Base-by-base conservation (phyloP, 2,797 vertebrate genomes). In the Molossus alvarezi region DNA sequence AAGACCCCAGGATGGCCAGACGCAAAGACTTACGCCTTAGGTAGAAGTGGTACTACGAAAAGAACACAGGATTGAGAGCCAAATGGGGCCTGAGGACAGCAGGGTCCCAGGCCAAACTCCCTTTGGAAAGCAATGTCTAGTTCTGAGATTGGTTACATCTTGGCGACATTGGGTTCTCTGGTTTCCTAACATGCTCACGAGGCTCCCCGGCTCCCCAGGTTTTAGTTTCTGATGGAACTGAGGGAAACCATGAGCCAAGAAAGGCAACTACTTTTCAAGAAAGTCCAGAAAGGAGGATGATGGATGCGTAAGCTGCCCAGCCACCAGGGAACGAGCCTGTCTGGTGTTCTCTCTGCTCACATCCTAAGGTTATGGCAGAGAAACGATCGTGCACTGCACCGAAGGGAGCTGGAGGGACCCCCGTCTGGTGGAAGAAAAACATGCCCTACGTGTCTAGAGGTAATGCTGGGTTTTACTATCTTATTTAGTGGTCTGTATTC, bases 191-290 rank as follows among this genome's bases (percentile, higher is more conserved):
- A 58, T 82, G 45, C 15, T 87, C 53, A 29, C 45, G 27, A 84
- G 75, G 29, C 9, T 82, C 86, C 37, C 48, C 96, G 76, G 62
- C 84, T 69, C 93, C 94, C 83, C 88, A 75, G 51, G 41, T 62
- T 94, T 93, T 37, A 71, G 62, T 86, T 94, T 90, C 64, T 45
- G 51, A 86, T 75, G 45, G 11, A 96, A 80, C 1, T 76, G 55
- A 64, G 51, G 82, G 67, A 95, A 95, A 88, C 53, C 51, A 85
- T 37, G 27, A 75, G 58, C 64, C 80, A 77, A 12, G 9, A 94
- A 90, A 58, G 73, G 48, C 67, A 73, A 94, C 18, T 73, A 60
- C 73, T 93, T 92, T 90, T 92, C 73, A 93, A 92, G 76, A 91
- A 77, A 90, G 10, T n/a, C 48, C 69, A 79, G 69, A 79, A 65